Conservation (phyloP, 2,113 vertebrate genomes). For the Pitta sordida region DNA sequence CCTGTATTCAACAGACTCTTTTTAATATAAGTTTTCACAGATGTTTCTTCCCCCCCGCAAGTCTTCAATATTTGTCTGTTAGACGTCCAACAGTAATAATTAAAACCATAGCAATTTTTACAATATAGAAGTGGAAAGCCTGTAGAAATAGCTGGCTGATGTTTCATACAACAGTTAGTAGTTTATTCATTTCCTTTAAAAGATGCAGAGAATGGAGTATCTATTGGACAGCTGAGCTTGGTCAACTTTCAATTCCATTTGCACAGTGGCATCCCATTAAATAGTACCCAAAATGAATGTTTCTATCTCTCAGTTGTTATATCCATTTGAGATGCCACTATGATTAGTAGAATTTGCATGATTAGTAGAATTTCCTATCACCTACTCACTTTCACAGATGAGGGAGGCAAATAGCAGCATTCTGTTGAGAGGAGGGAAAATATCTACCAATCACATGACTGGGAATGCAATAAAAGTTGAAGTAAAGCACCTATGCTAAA, state of each 20-base stretch:
- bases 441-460: background rate
- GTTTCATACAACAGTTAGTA: background rate
- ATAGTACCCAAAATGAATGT: background rate
- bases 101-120: background rate
- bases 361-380: background rate
- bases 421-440: background rate
- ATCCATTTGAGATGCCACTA: background rate
- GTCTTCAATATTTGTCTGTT: background rate
- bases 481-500: background rate
- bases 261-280: background rate
- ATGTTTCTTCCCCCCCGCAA: accelerated
- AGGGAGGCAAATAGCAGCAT: background rate
- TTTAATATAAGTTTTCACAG: background rate
- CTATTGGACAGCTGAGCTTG: background rate
- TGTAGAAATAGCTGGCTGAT: background rate
- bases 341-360: background rate
- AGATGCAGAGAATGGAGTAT: background rate
- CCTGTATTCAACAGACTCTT: background rate
- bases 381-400: background rate
- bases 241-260: background rate
- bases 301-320: background rate
- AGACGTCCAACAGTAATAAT: background rate
- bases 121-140: background rate
- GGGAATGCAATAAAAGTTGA: background rate
- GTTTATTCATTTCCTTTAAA: background rate